Evolutionary conservation across 1,140 invertebrate genomes (phyloP).

Genomic region (Drepana arcuata): DNA sequence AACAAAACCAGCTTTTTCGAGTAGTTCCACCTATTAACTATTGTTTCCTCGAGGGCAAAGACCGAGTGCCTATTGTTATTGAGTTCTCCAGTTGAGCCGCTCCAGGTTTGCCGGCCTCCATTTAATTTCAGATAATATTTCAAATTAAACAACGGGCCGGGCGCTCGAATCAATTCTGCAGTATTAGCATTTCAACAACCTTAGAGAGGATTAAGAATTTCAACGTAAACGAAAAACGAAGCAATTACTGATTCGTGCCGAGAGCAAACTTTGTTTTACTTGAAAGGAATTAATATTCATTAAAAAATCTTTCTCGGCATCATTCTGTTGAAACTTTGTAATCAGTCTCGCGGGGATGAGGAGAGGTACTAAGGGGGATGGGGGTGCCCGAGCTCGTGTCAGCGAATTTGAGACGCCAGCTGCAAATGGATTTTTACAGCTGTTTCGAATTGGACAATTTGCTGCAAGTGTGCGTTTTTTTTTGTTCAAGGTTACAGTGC

Average conservation of each 20-base stretch:
- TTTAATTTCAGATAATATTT: not conserved
- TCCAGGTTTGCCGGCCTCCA: not conserved
- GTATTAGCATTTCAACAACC: constrained; percentile 36
- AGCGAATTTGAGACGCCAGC: constrained; percentile 44
- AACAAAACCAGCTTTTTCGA: not conserved
- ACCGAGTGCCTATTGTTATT: constrained; percentile 12
- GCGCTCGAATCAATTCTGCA: constrained; percentile 12
- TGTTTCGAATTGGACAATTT: constrained; percentile 38
- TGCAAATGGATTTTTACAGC: constrained; percentile 43
- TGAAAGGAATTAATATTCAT: constrained; percentile 67
- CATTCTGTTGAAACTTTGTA: constrained; percentile 63
- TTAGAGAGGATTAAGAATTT: constrained; percentile 39
- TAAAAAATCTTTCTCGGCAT: constrained; percentile 66
- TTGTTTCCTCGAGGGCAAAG: too few relatives aligned
- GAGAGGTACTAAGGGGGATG: constrained; percentile 1
- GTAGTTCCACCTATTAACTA: not conserved
- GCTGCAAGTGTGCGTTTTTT: too few relatives aligned
- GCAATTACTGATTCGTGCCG: constrained; percentile 58
- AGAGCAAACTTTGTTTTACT: constrained; percentile 64
- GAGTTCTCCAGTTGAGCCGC: not conserved
- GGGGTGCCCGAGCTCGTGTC: constrained; percentile 24
- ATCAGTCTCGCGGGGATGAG: constrained; percentile 41
- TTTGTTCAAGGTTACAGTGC: not conserved
- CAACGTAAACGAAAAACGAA: constrained; percentile 49
- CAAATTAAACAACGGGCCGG: constrained; percentile 15